phyloP scores from a whole-genome alignment of 2,113 vertebrate species.

The Dipodomys ordii region DNA sequence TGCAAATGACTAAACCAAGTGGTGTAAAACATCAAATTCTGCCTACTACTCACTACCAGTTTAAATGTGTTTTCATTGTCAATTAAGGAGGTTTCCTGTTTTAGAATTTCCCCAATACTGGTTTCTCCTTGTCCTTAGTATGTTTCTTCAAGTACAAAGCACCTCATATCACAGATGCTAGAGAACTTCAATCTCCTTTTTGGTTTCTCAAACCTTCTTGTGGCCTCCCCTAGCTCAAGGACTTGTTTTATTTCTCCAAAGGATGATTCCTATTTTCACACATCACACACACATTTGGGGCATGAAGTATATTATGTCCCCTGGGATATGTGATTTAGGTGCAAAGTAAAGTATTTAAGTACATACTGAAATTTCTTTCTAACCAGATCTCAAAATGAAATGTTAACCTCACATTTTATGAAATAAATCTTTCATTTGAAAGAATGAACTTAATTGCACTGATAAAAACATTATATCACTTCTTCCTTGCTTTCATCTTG shows the following conservation, averaged over 20 bases:
- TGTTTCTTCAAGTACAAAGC: neutral
- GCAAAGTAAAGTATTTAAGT: conserved; percentile 54
- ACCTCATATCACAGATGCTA: neutral
- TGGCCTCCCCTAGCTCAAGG: neutral
- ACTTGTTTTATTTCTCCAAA: neutral
- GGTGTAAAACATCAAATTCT: neutral
- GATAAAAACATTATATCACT: neutral
- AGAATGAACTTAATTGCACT: conserved; percentile 27
- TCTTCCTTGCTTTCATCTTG: conserved; percentile 4
- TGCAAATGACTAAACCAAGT: neutral
- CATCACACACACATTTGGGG: neutral
- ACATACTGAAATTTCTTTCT: neutral
- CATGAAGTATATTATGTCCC: neutral
- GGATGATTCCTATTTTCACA: conserved; percentile 31
- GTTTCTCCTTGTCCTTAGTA: neutral
- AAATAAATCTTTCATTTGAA: conserved; percentile 27
- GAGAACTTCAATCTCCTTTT: neutral
- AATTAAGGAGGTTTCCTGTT: neutral
- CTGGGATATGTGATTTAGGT: neutral
- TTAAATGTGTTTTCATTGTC: conserved; percentile 12
- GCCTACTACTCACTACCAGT: neutral
- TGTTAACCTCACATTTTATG: conserved; percentile 33
- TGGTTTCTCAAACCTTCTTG: neutral
- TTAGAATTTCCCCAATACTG: neutral
- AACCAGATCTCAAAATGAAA: conserved; percentile 46